phyloP scores from a whole-genome alignment of 2,113 vertebrate species.

The Chascanopsetta lugubris region DNA sequence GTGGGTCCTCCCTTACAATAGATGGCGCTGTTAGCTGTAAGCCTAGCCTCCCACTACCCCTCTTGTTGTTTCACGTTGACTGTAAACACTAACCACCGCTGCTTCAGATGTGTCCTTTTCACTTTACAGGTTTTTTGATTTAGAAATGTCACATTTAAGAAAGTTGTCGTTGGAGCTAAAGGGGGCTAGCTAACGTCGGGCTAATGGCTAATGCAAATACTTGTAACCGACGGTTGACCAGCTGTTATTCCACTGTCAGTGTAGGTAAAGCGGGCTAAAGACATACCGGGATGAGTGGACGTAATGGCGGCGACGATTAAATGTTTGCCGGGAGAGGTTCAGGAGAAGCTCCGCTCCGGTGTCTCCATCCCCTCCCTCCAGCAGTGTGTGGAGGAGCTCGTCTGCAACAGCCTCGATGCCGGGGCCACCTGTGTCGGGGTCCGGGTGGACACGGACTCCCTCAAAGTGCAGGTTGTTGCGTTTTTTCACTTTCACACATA shows the following conservation, averaged over 20 bases:
- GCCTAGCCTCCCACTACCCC: not conserved
- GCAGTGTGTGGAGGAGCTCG: constrained; percentile 93
- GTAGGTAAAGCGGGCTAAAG: not conserved
- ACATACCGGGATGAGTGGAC: not conserved
- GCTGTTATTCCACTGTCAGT: no score
- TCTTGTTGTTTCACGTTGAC: constrained; percentile 52
- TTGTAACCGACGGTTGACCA: not conserved
- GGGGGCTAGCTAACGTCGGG: not conserved
- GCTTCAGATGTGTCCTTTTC: not conserved
- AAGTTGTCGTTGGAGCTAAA: not conserved
- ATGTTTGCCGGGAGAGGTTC: constrained; percentile 84
- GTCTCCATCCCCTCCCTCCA: constrained; percentile 86
- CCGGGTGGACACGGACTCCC: constrained; percentile 89
- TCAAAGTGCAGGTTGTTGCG: constrained; percentile 93
- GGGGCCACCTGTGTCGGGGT: constrained; percentile 91
- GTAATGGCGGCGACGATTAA: constrained; percentile 84
- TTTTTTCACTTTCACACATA: no score
- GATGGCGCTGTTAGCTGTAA: constrained; percentile 36
- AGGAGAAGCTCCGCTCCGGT: constrained; percentile 88
- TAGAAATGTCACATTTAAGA: not conserved
- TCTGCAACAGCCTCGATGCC: constrained; percentile 92
- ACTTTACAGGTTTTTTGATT: not conserved
- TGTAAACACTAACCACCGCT: constrained; percentile 53
- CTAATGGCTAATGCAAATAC: constrained; percentile 2
- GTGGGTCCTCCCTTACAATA: constrained; percentile 22